Evolutionary conservation across 1,140 invertebrate species (phyloP).

Genomic region (Ceratitis capitata): DNA sequence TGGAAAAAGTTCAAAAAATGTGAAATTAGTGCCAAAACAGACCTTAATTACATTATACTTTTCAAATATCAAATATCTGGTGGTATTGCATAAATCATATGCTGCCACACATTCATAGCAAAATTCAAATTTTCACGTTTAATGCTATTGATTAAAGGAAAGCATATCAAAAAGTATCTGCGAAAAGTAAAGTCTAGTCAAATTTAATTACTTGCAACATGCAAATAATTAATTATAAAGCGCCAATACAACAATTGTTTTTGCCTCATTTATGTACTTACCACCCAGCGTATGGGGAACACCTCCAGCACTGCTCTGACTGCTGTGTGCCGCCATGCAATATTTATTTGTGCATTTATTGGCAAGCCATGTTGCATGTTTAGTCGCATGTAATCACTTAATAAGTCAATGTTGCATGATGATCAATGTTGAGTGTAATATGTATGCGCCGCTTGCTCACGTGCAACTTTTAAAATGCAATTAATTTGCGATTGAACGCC

Average conservation of each 20-base stretch:
- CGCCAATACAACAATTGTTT: not conserved
- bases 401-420: conserved; percentile 41
- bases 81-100: too few species aligned
- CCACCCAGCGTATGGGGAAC: not conserved
- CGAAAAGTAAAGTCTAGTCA: not conserved
- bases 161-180: too few species aligned
- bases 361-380: not conserved
- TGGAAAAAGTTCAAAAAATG: not conserved
- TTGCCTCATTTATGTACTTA: not conserved
- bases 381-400: conserved; percentile 43
- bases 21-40: too few species aligned
- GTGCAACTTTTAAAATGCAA: conserved; percentile 23
- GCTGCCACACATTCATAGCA: not conserved
- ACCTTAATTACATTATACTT: too few species aligned
- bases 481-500: conserved; percentile 20
- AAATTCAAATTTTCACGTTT: not conserved
- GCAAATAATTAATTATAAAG: conserved; percentile 1
- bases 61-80: too few species aligned
- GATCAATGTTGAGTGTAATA: conserved; percentile 27
- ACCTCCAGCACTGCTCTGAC: not conserved
- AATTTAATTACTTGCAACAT: not conserved
- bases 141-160: too few species aligned
- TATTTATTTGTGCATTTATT: not conserved
- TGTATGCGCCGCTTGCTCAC: not conserved
- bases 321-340: not conserved